Percentiles rank a stretch among this genome's conserved stretches.
Conservation (phyloP, 2,888 invertebrate species). For the Pandemis cinnamomeana region DNA sequence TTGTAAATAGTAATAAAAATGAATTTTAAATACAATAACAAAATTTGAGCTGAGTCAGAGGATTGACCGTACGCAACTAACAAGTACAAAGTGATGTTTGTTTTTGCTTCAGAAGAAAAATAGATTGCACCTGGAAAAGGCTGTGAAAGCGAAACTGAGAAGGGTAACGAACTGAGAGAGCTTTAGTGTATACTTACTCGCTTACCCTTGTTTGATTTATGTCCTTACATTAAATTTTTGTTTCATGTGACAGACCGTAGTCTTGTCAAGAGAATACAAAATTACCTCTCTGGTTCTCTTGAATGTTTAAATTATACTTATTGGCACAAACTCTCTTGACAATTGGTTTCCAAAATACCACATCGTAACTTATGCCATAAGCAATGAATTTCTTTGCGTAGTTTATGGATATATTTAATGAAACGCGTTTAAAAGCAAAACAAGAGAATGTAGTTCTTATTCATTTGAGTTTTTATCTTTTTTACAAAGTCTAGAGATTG, state of each 20-base stretch:
- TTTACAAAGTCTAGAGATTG: background rate
- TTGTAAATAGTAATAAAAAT: slow-evolving; percentile 28
- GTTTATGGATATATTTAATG: slow-evolving; percentile 47
- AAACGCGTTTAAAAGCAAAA: slow-evolving; percentile 1
- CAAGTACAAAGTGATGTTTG: slow-evolving; percentile 68
- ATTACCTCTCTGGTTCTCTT: slow-evolving; percentile 43
- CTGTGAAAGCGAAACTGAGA: slow-evolving; percentile 81
- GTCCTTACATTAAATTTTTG: slow-evolving; percentile 62
- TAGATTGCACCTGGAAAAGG: slow-evolving; percentile 84
- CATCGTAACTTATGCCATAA: slow-evolving; percentile 50
- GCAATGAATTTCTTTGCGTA: slow-evolving; percentile 46
- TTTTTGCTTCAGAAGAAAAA: slow-evolving; percentile 85
- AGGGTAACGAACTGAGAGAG: slow-evolving; percentile 76
- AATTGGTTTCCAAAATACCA: slow-evolving; percentile 44
- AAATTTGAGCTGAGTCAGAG: background rate
- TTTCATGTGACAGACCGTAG: slow-evolving; percentile 49
- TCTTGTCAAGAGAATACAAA: slow-evolving; percentile 58
- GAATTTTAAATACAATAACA: slow-evolving; percentile 17
- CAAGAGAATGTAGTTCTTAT: background rate
- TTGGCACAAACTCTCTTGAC: slow-evolving; percentile 52
- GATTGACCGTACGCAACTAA: slow-evolving; percentile 49
- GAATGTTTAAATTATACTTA: slow-evolving; percentile 12
- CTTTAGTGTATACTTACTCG: slow-evolving; percentile 75
- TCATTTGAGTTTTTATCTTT: background rate
- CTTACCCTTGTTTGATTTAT: slow-evolving; percentile 79